Evolutionary conservation across 2,797 vertebrate genomes (phyloP), one percentile per base, ranked within the genome.

Genomic region (Helostoma temminkii): DNA sequence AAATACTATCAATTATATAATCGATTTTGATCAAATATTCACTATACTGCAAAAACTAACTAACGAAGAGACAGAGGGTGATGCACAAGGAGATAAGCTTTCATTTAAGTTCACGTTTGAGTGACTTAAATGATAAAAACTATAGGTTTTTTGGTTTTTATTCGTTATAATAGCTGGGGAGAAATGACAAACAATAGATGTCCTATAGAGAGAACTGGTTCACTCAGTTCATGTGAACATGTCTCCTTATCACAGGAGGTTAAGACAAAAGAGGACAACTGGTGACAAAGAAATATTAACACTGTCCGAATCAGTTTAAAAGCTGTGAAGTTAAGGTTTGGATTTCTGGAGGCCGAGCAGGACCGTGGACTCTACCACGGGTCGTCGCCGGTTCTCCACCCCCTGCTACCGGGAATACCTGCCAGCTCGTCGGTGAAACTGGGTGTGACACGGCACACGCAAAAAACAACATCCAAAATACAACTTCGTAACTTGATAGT

Each of bases 391-490:
- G 10, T 5, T 6, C 58, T 41, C 52, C 66, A 52, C 59, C 75
- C 61, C 69, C 70, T 18, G 50, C 19, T 57, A 15, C 54, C 62
- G 45, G 61, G 70, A 57, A 21, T 79, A 66, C 58, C 50, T 36
- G 56, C 69, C 71, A 50, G 58, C 74, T 59, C 58, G 65, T 75
- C 72, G 49, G 25, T 46, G 11, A 89, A 89, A 86, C 86, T 74
- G 92, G 92, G 91, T 92, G 92, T 93, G 91, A 94, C 90, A 82
- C 82, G 45, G n/a, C 68, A 48, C 41, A 32, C 21, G 63, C 12
- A 25, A 52, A 52, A 36, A 67, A 16, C 8, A 30, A 57, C 52
- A 54, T 54, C 47, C 45, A 48, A 49, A 2, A 78, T 16, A 43
- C 30, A 77, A 88, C 80, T 84, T 70, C 12, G 0, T 25, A 71